Percentiles rank a stretch among this genome's conserved stretches.
Conservation (phyloP, 1,140 invertebrate species). For the Drosophila nebulosa region DNA sequence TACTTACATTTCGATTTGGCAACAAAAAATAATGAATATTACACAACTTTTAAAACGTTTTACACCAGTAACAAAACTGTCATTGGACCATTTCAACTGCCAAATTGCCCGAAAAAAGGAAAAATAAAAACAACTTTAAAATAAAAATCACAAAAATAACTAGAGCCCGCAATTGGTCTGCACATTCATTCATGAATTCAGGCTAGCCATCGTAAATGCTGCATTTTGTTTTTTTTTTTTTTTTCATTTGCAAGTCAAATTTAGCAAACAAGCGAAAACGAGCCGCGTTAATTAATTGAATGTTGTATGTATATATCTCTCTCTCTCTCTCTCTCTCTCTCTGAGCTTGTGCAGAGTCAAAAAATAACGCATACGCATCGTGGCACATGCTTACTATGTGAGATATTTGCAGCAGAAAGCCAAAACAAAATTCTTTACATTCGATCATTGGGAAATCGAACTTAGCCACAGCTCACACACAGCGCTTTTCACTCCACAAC, state of each 20-base stretch:
- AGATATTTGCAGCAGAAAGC: constrained; percentile 3
- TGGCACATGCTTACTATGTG: constrained; percentile 35
- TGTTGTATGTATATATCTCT: no score
- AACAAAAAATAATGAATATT: constrained; percentile 6
- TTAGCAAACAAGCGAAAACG: background rate
- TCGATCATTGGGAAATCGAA: constrained; percentile 50
- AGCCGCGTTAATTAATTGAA: constrained; percentile 57
- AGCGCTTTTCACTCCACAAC: constrained; percentile 16
- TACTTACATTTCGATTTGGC: constrained; percentile 5
- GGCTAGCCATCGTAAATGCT: constrained; percentile 49
- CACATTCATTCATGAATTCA: constrained; percentile 61
- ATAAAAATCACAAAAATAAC: background rate
- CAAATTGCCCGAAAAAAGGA: background rate
- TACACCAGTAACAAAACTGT: background rate
- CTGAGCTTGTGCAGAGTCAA: no score
- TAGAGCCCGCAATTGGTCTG: background rate
- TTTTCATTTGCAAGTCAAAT: constrained; percentile 57
- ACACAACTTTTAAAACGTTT: background rate
- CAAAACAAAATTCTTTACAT: constrained; percentile 32
- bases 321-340: background rate
- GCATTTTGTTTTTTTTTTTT: constrained; percentile 20
- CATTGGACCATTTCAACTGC: background rate
- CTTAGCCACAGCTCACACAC: background rate
- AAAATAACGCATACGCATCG: constrained; percentile 62
- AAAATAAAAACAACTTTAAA: background rate